Evolutionary conservation across 2,797 vertebrate species (phyloP), one percentile per base, ranked within the genome.

Genomic region (Silurus lanzhouensis): DNA sequence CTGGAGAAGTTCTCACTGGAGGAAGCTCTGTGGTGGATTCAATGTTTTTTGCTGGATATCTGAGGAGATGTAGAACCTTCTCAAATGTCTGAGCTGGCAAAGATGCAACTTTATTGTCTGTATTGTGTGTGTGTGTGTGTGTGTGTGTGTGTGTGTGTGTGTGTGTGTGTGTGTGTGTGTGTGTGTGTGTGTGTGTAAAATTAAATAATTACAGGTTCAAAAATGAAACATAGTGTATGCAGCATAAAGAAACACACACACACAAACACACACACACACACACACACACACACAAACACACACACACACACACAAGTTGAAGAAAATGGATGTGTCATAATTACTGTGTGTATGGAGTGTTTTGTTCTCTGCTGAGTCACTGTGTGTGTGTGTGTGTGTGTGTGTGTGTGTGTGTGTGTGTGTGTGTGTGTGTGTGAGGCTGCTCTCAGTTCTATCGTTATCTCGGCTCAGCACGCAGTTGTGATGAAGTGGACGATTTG

Each of bases 391-490:
- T 52, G 48, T 52, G 48, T 52, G 48, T 52, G 48, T 52, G 48
- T 52, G 48, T 52, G 48, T 52, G 8, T 52, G 8, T 10, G 48
- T 52, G 48, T 10, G 48, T 52, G 48, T 10, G 48, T 52, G 48
- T 2, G 48, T 52, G 48, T 2, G 8, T 52, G 48, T 52, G 48
- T 52, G 48, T 71, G 22, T 20, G 60, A 48, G 48, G 60, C 71
- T 2, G 67, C 66, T 79, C 58, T 84, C 58, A 67, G 38, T 75
- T 66, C 82, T 86, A 71, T 86, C 91, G 60, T 86, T 86, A 77
- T 88, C 91, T 91, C 87, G 90, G 92, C 88, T 74, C 82, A 84
- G 76, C 84, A 82, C 58, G 82, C 72, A 48, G 68, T 78, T 57
- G 68, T 77, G 57, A 77, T 81, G 58, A 74, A 64, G 63, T 81